A percentile compares a stretch with the other conserved stretches of the same genome.
These are phyloP conservation scores for Leuciscus waleckii DNA, from an alignment of 2,797 vertebrate species.

Conservation along the genomic window DNA sequence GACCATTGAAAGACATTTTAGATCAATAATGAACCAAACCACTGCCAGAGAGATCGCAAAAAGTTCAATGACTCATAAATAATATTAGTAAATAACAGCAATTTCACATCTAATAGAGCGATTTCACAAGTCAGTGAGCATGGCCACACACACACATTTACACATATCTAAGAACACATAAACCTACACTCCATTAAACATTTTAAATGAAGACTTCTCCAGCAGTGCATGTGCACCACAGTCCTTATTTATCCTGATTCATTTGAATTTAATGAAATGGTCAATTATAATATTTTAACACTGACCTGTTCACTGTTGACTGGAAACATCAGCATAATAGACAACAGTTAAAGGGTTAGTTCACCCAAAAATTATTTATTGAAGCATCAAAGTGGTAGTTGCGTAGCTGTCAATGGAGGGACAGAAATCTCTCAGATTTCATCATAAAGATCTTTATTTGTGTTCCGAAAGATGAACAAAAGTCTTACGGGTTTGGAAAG, in stretches of 20 bases:
- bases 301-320: constrained; percentile 1
- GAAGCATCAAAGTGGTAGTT: too few species aligned
- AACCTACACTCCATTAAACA: constrained; percentile 63
- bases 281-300: constrained; percentile 10
- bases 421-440: too few species aligned
- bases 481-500: too few species aligned
- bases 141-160: constrained; percentile 37
- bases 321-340: background rate
- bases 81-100: constrained; percentile 81
- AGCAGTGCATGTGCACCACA: background rate
- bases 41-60: constrained; percentile 58
- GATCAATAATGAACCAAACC: constrained; percentile 64
- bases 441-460: too few species aligned
- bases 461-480: too few species aligned
- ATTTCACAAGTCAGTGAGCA: constrained; percentile 77
- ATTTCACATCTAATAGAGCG: constrained; percentile 81
- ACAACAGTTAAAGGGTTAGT: background rate
- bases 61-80: constrained; percentile 76
- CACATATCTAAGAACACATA: constrained; percentile 43
- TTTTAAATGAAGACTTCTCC: constrained; percentile 56
- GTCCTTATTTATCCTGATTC: constrained; percentile 17
- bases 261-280: constrained; percentile 1
- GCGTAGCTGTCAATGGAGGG: too few species aligned
- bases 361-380: too few species aligned
- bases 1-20: constrained; percentile 63